These are phyloP conservation scores for Cryptotermes secundus DNA, from an alignment of 1,140 invertebrate genomes.

Conservation along the genomic window DNA sequence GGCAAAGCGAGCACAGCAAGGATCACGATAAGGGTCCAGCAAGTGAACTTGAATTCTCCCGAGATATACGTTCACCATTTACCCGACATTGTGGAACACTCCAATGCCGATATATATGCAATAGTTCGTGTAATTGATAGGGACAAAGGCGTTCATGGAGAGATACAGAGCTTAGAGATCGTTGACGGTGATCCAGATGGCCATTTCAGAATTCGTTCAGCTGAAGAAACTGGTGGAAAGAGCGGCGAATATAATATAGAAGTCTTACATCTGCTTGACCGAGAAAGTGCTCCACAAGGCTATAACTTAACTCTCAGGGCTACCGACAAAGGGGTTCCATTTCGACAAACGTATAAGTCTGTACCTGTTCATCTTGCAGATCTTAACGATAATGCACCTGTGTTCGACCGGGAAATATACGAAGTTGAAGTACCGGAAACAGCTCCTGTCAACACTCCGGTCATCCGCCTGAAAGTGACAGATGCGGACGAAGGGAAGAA, in stretches of 20 bases:
- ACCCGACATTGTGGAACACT: conserved; percentile 80
- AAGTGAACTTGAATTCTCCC: conserved; percentile 84
- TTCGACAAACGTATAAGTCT: conserved; percentile 69
- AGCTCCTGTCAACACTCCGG: conserved; percentile 82
- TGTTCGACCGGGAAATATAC: conserved; percentile 87
- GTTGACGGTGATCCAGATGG: conserved; percentile 85
- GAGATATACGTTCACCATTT: conserved; percentile 78
- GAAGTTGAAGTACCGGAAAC: conserved; percentile 85
- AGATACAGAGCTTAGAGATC: conserved; percentile 81
- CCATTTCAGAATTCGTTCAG: conserved; percentile 73
- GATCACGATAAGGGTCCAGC: conserved; percentile 74
- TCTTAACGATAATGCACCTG: conserved; percentile 80
- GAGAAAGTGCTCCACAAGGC: conserved; percentile 70
- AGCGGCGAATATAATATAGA: conserved; percentile 73
- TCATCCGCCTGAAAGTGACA: conserved; percentile 81
- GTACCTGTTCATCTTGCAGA: conserved; percentile 77
- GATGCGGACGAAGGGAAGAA: conserved; percentile 82
- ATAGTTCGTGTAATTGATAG: conserved; percentile 82
- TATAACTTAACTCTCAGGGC: conserved; percentile 87
- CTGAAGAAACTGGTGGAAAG: conserved; percentile 46
- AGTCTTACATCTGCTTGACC: conserved; percentile 72
- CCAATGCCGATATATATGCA: conserved; percentile 84
- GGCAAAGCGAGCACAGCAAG: conserved; percentile 67
- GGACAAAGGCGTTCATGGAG: conserved; percentile 80
- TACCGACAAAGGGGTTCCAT: conserved; percentile 78